A percentile compares a stretch with the other conserved stretches of the same genome.
phyloP scores from a whole-genome alignment of 1,140 invertebrate species.

The Pissodes strobi region DNA sequence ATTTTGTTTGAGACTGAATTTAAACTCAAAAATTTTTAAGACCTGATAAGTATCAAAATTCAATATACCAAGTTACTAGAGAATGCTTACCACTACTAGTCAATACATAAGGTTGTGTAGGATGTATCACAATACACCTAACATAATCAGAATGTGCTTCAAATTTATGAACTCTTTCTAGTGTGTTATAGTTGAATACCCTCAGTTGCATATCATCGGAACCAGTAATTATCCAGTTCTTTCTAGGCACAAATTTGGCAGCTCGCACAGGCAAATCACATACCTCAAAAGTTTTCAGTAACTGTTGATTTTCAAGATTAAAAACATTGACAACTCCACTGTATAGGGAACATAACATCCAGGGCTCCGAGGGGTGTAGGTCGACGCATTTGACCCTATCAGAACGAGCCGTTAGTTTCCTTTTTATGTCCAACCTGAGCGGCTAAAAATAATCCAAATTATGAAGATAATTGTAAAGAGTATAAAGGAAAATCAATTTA shows the following conservation, averaged over 20 bases:
- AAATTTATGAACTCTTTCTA: constrained; percentile 93
- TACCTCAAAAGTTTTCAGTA: constrained; percentile 94
- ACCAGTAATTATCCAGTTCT: constrained; percentile 98
- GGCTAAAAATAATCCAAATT: too few relatives aligned
- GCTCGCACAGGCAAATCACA: constrained; percentile 95
- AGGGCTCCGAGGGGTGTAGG: constrained; percentile 96
- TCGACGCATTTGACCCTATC: constrained; percentile 98
- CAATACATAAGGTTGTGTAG: constrained; percentile 94
- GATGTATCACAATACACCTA: constrained; percentile 94
- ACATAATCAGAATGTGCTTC: constrained; percentile 99
- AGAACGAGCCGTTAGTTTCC: constrained; percentile 93
- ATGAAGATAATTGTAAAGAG: too few relatives aligned
- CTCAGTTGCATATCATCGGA: constrained; percentile 96
- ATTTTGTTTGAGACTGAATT: too few relatives aligned
- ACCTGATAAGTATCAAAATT: background rate
- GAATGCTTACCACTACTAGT: constrained; percentile 92
- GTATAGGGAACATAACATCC: constrained; percentile 97
- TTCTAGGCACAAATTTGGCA: constrained; percentile 94
- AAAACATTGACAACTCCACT: constrained; percentile 99
- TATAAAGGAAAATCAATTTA: too few relatives aligned
- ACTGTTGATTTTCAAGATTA: constrained; percentile 94
- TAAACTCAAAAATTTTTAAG: too few relatives aligned
- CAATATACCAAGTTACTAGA: too few relatives aligned
- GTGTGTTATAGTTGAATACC: constrained; percentile 98
- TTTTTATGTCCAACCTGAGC: constrained; percentile 95